Conservation (phyloP, 2,113 vertebrate species). For the Pseudolaguvia tuberculata region DNA sequence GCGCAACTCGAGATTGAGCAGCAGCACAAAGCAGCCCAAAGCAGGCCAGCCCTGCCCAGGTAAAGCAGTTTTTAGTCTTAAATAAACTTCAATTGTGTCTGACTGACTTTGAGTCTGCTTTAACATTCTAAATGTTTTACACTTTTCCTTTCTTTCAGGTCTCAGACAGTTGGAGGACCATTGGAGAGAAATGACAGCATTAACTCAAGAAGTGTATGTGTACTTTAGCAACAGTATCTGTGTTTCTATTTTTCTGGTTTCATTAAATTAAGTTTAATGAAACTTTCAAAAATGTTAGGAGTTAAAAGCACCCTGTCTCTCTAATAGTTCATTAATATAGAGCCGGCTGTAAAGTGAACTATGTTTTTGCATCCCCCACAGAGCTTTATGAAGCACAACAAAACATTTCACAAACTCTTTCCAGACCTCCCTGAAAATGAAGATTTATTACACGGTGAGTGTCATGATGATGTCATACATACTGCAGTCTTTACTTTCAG, state of each 20-base stretch:
- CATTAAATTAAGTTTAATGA: neutral
- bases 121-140: neutral
- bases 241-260: neutral
- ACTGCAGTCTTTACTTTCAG: neutral
- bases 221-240: too few relatives aligned
- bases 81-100: too few relatives aligned
- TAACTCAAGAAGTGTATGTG: slow-evolving; percentile 55
- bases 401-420: slow-evolving; percentile 78
- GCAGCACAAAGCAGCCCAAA: slow-evolving; percentile 50
- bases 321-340: too few relatives aligned
- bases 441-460: slow-evolving; percentile 71
- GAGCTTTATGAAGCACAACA: slow-evolving; percentile 71
- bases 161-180: slow-evolving; percentile 60
- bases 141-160: slow-evolving; percentile 51
- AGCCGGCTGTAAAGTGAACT: too few relatives aligned
- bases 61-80: slow-evolving; percentile 31
- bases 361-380: slow-evolving; percentile 24
- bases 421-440: slow-evolving; percentile 68
- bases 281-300: neutral
- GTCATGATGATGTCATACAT: too few relatives aligned
- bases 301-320: neutral
- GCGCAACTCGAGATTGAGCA: slow-evolving; percentile 57
- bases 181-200: slow-evolving; percentile 57
- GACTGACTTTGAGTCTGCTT: neutral
- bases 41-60: slow-evolving; percentile 50